A percentile compares a stretch with the other conserved stretches of the same genome.
Evolutionary conservation across 2,797 vertebrate species (phyloP).

Genomic region (Adrianichthys oophorus): DNA sequence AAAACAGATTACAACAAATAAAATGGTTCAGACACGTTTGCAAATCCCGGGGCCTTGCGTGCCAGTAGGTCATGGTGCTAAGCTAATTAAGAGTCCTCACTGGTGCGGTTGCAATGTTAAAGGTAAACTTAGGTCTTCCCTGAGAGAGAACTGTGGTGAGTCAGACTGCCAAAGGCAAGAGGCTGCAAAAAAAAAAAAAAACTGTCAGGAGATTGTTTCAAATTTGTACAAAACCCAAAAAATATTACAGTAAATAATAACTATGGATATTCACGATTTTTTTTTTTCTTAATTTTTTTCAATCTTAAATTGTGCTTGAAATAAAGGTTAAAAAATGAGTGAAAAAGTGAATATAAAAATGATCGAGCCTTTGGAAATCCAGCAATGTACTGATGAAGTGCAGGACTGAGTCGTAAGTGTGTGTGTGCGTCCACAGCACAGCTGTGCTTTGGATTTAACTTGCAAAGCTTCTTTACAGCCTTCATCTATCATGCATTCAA

Average conservation of each 20-base stretch:
- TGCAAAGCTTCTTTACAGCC: slow-evolving; percentile 73
- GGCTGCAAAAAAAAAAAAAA: not conserved
- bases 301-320: too few relatives aligned
- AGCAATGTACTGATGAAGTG: slow-evolving; percentile 1
- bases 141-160: slow-evolving; percentile 34
- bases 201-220: not conserved
- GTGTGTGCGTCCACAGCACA: slow-evolving; percentile 56
- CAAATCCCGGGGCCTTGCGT: slow-evolving; percentile 37
- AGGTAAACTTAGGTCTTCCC: slow-evolving; percentile 36
- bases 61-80: slow-evolving; percentile 61
- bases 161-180: slow-evolving; percentile 40
- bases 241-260: not conserved
- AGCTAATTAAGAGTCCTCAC: slow-evolving; percentile 68
- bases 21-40: not conserved
- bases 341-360: not conserved
- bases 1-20: fast-evolving
- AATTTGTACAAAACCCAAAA: not conserved
- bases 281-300: too few relatives aligned
- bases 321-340: too few relatives aligned
- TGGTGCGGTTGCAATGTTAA: slow-evolving; percentile 22
- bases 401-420: slow-evolving; percentile 9
- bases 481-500: slow-evolving; percentile 54
- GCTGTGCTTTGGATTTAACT: slow-evolving; percentile 78
- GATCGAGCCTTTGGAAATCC: slow-evolving; percentile 29
- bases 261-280: not conserved